Conservation (phyloP, 2,113 vertebrate genomes). For the Aphelocoma coerulescens region DNA sequence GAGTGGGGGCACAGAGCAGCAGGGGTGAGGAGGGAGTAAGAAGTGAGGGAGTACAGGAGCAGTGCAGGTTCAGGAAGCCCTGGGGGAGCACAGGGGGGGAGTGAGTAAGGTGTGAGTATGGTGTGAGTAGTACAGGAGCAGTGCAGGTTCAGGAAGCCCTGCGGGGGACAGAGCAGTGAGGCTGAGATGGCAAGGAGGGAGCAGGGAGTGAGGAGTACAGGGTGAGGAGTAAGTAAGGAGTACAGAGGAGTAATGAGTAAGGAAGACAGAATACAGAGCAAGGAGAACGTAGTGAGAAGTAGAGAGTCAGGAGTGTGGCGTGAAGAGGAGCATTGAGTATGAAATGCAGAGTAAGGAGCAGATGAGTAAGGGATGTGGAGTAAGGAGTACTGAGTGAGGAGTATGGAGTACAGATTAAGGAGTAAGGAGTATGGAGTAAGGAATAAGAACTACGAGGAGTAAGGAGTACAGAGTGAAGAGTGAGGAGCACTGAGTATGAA, state of each 20-base stretch:
- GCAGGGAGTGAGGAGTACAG: neutral
- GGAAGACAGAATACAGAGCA: neutral
- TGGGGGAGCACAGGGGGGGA: too few species aligned
- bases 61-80: neutral
- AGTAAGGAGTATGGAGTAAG: neutral
- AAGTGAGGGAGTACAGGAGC: too few species aligned
- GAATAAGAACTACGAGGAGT: neutral
- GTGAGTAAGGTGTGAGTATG: too few species aligned
- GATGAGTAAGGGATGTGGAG: neutral
- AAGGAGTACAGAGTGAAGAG: neutral
- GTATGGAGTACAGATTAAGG: neutral
- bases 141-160: neutral
- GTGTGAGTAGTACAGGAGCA: too few species aligned
- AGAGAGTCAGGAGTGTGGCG: neutral
- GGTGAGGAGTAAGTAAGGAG: neutral
- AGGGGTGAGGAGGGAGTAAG: too few species aligned
- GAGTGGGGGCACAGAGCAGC: too few species aligned
- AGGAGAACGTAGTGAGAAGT: neutral
- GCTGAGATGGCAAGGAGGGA: neutral
- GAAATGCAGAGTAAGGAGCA: neutral
- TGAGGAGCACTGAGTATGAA: neutral
- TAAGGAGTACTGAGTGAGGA: neutral
- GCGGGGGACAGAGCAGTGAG: neutral
- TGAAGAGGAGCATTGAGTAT: neutral
- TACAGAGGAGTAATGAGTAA: neutral